Percentiles rank a stretch among this genome's conserved stretches.
Conservation (phyloP, 2,888 invertebrate species). For the Frankliniella fusca region DNA sequence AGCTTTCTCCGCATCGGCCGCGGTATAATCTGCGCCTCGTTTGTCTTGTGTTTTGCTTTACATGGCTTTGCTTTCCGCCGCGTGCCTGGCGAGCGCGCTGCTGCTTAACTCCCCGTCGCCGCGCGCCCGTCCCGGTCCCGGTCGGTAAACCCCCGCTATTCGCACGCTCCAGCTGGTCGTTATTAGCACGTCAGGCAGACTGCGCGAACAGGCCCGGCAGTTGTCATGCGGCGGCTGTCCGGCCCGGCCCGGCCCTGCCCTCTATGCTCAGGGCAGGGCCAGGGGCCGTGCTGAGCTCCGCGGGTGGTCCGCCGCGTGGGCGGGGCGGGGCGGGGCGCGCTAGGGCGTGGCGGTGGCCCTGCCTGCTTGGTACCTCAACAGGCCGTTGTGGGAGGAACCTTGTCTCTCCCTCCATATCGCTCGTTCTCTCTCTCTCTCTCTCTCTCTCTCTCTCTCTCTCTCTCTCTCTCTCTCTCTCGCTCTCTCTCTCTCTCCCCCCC, state of each 20-base stretch:
- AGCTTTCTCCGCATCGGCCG: too few relatives aligned
- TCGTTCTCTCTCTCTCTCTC: background rate
- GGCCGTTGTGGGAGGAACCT: too few relatives aligned
- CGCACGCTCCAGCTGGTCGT: background rate
- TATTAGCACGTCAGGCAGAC: too few relatives aligned
- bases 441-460: background rate
- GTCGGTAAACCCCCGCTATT: background rate
- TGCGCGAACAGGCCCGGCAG: too few relatives aligned
- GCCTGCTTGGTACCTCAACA: too few relatives aligned
- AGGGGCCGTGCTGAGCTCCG: too few relatives aligned
- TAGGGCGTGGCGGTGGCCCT: background rate
- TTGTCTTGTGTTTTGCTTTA: too few relatives aligned
- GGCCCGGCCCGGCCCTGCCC: background rate
- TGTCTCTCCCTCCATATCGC: background rate
- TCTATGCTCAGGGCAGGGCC: background rate
- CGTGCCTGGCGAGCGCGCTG: too few relatives aligned
- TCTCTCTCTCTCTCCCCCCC: background rate
- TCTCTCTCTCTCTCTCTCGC: background rate
- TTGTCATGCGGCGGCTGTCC: background rate
- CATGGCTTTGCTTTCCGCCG: background rate
- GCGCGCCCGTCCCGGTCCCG: background rate
- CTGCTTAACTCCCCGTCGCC: background rate
- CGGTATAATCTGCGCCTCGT: too few relatives aligned
- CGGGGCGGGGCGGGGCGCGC: too few relatives aligned
- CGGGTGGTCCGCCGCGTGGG: too few relatives aligned